phyloP scores from a whole-genome alignment of 2,888 invertebrate species.

The Amphipyra berbera region DNA sequence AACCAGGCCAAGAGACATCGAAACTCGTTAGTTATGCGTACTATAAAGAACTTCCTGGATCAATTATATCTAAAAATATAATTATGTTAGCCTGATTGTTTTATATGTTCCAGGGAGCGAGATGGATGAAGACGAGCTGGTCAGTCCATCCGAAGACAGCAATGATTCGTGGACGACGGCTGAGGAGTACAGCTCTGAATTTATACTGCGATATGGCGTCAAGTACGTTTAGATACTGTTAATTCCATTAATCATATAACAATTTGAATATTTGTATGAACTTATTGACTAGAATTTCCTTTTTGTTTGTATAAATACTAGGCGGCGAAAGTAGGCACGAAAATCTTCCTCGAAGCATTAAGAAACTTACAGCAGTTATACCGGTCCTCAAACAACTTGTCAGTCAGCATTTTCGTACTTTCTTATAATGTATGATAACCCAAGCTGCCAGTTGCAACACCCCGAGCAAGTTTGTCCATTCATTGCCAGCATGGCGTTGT shows the following conservation, averaged over 20 bases:
- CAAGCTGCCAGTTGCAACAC: slow-evolving; percentile 34
- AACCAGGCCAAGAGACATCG: too few relatives aligned
- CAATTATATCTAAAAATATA: too few relatives aligned
- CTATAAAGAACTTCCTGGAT: too few relatives aligned
- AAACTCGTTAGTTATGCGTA: too few relatives aligned
- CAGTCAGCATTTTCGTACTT: slow-evolving; percentile 21
- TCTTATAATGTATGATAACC: slow-evolving; percentile 19
- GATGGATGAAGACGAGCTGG: slow-evolving; percentile 92
- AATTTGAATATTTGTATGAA: not conserved
- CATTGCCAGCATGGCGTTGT: slow-evolving; percentile 6
- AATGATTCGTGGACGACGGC: slow-evolving; percentile 95
- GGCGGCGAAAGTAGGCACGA: slow-evolving; percentile 12
- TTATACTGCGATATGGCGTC: slow-evolving; percentile 93
- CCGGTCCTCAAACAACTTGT: slow-evolving; percentile 27
- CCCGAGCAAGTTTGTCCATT: slow-evolving; percentile 13
- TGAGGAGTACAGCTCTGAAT: slow-evolving; percentile 95
- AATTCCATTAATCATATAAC: not conserved
- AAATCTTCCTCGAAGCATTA: slow-evolving; percentile 12
- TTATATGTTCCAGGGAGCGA: slow-evolving; percentile 90
- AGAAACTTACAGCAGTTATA: slow-evolving; percentile 18
- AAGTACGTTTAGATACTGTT: slow-evolving; percentile 66
- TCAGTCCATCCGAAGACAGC: slow-evolving; percentile 94
- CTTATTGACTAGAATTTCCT: not conserved
- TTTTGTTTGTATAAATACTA: slow-evolving; percentile 31
- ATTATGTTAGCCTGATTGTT: too few relatives aligned